phyloP scores from a whole-genome alignment of 2,113 vertebrate species.

The Scolopax mira region DNA sequence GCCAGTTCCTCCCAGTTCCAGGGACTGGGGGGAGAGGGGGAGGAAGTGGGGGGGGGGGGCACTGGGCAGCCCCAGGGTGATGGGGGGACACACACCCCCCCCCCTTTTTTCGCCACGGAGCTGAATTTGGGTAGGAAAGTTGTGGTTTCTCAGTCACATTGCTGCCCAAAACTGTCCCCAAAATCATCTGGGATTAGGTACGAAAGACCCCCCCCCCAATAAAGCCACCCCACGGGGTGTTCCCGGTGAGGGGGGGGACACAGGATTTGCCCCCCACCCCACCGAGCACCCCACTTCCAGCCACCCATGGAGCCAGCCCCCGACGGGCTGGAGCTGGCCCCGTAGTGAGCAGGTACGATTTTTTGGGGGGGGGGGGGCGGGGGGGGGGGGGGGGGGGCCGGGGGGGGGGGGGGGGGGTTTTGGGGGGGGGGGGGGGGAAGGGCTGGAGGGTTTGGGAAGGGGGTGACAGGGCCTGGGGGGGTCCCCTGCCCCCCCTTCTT shows the following conservation, averaged over 20 bases:
- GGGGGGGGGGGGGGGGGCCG: too few relatives aligned
- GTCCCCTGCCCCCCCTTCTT: too few relatives aligned
- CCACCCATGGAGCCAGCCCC: not conserved
- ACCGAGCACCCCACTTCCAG: not conserved
- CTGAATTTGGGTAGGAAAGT: not conserved
- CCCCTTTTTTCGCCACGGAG: accelerated
- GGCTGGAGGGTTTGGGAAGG: too few relatives aligned
- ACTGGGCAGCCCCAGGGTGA: too few relatives aligned
- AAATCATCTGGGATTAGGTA: not conserved
- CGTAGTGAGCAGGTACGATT: not conserved
- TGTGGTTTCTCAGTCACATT: not conserved
- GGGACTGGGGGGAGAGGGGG: too few relatives aligned
- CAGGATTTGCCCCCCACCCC: not conserved
- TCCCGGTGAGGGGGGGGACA: not conserved
- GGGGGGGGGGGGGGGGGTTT: not conserved
- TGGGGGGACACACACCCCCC: too few relatives aligned
- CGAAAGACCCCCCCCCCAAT: not conserved
- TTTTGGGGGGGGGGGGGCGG: too few relatives aligned
- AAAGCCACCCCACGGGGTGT: not conserved
- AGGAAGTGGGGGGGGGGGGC: too few relatives aligned
- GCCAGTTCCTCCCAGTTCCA: too few relatives aligned
- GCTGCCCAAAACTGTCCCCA: not conserved
- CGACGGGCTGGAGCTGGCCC: not conserved
- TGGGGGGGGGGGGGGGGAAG: too few relatives aligned
- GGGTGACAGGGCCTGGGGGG: not conserved